Conservation (phyloP, 2,113 vertebrate genomes). For the Catharus bicknelli region DNA sequence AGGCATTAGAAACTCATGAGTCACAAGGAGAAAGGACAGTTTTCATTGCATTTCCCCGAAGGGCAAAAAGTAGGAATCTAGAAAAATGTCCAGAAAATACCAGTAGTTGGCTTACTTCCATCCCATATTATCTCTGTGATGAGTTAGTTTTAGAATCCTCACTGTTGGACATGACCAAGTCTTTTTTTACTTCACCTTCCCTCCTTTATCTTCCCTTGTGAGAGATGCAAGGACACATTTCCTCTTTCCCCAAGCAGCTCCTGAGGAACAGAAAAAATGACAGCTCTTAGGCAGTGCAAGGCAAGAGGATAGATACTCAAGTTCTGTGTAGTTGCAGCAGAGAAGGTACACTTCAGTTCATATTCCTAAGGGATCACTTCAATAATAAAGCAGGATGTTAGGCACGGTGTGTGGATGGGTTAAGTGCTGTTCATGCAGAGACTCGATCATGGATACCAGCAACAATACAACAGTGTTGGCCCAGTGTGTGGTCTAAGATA, state of each 20-base stretch:
- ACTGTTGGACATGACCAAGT: background rate
- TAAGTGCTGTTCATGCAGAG: background rate
- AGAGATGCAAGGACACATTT: background rate
- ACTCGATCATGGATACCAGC: accelerated
- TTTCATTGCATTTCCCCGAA: background rate
- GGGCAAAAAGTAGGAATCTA: background rate
- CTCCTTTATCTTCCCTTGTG: background rate
- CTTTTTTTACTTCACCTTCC: background rate
- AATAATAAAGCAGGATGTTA: background rate
- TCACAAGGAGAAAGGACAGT: background rate
- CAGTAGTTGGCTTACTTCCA: background rate
- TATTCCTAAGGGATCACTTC: background rate
- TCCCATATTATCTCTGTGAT: background rate
- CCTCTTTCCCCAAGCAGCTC: background rate
- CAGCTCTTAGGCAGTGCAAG: background rate
- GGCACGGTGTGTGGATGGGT: background rate
- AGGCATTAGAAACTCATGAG: background rate
- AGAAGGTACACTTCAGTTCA: background rate
- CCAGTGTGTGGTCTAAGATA: background rate
- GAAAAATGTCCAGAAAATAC: background rate
- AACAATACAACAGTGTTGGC: background rate
- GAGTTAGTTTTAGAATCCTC: background rate
- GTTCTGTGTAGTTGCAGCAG: background rate
- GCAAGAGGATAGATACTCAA: background rate
- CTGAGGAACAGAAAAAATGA: background rate